phyloP scores from a whole-genome alignment of 2,113 vertebrate genomes.

The Baryphthengus martii region DNA sequence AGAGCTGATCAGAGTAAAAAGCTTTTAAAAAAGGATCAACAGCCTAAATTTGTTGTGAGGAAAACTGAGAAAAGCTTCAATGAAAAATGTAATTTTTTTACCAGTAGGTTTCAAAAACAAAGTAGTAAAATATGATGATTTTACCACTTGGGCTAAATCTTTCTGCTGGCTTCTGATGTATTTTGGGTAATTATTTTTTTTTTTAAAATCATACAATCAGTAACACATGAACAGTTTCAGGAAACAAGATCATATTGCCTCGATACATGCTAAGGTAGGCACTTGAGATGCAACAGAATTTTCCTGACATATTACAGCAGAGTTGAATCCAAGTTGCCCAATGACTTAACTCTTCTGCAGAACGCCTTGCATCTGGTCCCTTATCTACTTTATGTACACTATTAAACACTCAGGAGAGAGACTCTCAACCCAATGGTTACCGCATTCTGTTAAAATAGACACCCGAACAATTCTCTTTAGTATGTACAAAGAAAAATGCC shows the following conservation, averaged over 20 bases:
- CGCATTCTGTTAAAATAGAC: not conserved
- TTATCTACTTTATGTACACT: not conserved
- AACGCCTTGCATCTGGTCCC: not conserved
- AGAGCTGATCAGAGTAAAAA: slow-evolving; percentile 28
- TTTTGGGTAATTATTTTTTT: not conserved
- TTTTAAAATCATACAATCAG: not conserved
- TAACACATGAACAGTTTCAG: not conserved
- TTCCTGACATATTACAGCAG: not conserved
- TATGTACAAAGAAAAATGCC: not conserved
- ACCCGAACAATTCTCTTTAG: not conserved
- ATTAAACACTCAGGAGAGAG: not conserved
- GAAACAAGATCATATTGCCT: not conserved
- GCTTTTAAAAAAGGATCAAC: slow-evolving; percentile 14
- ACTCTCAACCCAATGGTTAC: not conserved
- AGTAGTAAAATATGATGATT: not conserved
- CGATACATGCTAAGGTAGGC: not conserved
- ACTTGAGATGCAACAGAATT: not conserved
- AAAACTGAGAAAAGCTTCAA: not conserved
- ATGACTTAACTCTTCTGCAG: not conserved
- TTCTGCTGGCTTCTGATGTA: not conserved
- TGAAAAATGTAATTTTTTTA: not conserved
- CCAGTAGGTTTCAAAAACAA: not conserved
- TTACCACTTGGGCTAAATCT: not conserved
- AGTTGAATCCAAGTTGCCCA: not conserved
- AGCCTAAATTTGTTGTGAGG: slow-evolving; percentile 19